Base-by-base conservation (phyloP, 64 coral and sea anemone species). In the Acropora tenuis region DNA sequence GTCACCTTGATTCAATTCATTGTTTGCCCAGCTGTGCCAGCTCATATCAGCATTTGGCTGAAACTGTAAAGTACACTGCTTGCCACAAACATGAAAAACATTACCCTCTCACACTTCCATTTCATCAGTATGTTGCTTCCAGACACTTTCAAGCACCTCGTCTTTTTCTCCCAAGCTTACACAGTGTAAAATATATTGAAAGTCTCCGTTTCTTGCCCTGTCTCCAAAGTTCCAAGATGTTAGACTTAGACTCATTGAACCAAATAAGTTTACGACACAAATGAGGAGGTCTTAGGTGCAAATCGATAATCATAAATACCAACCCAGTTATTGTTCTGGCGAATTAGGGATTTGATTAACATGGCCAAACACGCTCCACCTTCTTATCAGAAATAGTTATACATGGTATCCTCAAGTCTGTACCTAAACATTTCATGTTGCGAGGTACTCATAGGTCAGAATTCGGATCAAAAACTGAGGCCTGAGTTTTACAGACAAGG, bases 11-110 rank as follows among this genome's bases (percentile, higher is more conserved):
- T 89, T 89, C 1, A 89, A 11, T 20, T 89, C 88, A 71, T 89
- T 89, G 47, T 12, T 17, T 40, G 88, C 88, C 88, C 88, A 89
- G 60, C 88, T 89, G 42, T 89, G 88, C 88, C 88, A 89, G 8
- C 57, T 69, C 61, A 69, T 59, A 48, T 89, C 76, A 40, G 88
- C 88, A 40, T 76, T 41, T 49, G 88, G 88, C 59, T 89, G 88
- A 80, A 89, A 89, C 61, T 89, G 45, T 50, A 89, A 43, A 48
- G 88, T 89, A 47, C 88, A 89, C 42, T 79, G 52, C 50, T 89
- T 19, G 5, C 66, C 46, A 69, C 60, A 89, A 69, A 89, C 63
- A 45, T 55, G 66, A 6, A 79, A 67, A 43, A 88, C 74, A 77
- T 88, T 88, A 77, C 86, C 86, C 17, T 88, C 86, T 11, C 76